Evolutionary conservation across 2,888 invertebrate genomes (phyloP), one percentile per base, ranked within the genome.

Genomic region (Hypena proboscidalis): DNA sequence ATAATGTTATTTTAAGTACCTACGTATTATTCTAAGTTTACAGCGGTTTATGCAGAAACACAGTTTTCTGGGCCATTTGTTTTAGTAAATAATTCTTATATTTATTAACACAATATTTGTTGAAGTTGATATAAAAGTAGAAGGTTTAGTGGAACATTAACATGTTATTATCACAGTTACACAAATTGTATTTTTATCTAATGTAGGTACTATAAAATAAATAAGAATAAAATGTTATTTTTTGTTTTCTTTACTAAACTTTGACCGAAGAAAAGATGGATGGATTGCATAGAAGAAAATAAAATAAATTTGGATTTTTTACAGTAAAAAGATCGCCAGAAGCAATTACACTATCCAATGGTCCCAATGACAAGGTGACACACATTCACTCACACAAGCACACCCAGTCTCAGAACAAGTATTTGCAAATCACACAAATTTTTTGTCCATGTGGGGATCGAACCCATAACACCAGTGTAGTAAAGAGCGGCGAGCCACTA

Each of bases 111-210:
- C 40, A 46, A 52, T 36, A 37, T 50, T 56, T 50, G 58, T 65
- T 65, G 42, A 52, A 65, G 44, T 38, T 63, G 50, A 53, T 55
- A 53, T n/a, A 42, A 33, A 47, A 55, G 50, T 53, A 32, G 47
- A 45, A 55, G 17, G 32, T 43, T 37, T 45, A 45, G 10, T 47
- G 38, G 33, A 58, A 64, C 14, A 42, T 57, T 77, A 83, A 80
- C 74, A 75, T 61, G 55, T 71, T 74, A 76, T 74, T 77, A 80
- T 82, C 77, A 80, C 77, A 80, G 76, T 78, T 80, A 83, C 77
- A 82, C 76, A 83, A 77, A 82, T 73, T 80, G 83, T 86, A 85
- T 84, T 84, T 84, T 85, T 80, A 45, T 45, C 44, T 77, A 72
- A 82, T 85, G 78, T 84, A 82, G 84, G 78, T 84, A 85, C 77